Evolutionary conservation across 2,113 vertebrate genomes (phyloP).

Genomic region (Periophthalmodon schlosseri): DNA sequence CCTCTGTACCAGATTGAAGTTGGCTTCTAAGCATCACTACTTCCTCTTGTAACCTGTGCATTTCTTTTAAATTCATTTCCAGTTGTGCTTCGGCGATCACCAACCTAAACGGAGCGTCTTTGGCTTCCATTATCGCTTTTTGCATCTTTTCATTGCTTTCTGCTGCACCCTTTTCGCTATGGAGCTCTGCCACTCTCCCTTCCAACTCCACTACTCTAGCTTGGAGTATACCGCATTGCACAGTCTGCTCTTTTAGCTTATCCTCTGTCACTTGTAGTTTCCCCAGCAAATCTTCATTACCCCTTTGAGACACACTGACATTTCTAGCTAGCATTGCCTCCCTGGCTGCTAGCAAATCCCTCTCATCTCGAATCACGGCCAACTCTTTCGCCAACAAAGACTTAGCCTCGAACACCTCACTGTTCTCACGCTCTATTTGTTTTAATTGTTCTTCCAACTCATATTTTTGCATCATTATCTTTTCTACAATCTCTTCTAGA

Average conservation of each 20-base stretch:
- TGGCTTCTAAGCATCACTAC: constrained; percentile 79
- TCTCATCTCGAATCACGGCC: constrained; percentile 69
- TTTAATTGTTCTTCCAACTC: constrained; percentile 71
- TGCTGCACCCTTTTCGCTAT: constrained; percentile 72
- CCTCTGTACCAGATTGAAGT: constrained; percentile 73
- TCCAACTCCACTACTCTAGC: constrained; percentile 65
- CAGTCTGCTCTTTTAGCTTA: constrained; percentile 68
- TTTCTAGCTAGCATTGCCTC: constrained; percentile 75
- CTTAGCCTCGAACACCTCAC: constrained; percentile 76
- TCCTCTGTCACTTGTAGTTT: constrained; percentile 76
- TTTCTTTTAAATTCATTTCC: constrained; percentile 78
- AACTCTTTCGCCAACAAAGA: constrained; percentile 65
- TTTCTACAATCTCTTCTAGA: constrained; percentile 80
- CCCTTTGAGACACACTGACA: constrained; percentile 72
- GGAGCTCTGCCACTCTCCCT: constrained; percentile 56
- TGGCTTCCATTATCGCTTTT: constrained; percentile 50
- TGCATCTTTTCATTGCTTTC: constrained; percentile 70
- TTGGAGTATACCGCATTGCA: constrained; percentile 67
- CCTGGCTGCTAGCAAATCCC: constrained; percentile 72
- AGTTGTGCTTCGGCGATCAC: constrained; percentile 81
- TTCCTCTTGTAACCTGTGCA: constrained; percentile 76
- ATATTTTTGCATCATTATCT: constrained; percentile 66
- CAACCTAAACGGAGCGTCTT: constrained; percentile 72
- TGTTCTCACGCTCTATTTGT: constrained; percentile 72
- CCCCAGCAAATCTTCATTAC: constrained; percentile 70